Evolutionary conservation across 2,113 vertebrate genomes (phyloP).

Genomic region (Zapus hudsonius): DNA sequence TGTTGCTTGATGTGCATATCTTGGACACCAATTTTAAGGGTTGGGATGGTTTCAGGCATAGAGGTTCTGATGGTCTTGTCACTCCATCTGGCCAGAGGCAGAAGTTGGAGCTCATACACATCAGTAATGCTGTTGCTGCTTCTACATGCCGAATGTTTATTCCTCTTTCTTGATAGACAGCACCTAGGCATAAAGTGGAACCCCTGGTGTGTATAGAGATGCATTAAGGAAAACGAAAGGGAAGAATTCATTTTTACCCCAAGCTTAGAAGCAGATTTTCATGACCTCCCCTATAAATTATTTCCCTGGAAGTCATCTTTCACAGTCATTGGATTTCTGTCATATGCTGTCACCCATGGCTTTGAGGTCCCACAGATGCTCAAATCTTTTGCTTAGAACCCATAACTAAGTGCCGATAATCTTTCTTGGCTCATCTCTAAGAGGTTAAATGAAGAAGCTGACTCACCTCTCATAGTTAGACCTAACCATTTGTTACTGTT

Average conservation of each 20-base stretch:
- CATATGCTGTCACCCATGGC: neutral
- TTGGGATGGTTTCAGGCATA: neutral
- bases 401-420: neutral
- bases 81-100: neutral
- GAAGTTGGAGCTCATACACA: neutral
- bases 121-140: neutral
- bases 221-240: neutral
- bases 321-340: neutral
- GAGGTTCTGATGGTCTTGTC: neutral
- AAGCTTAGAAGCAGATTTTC: conserved; percentile 10
- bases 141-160: neutral
- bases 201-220: neutral
- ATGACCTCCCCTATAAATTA: neutral
- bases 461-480: conserved; percentile 32
- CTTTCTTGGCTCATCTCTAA: conserved; percentile 15
- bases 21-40: neutral
- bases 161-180: neutral
- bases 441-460: conserved; percentile 48
- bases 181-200: neutral
- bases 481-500: conserved; percentile 50
- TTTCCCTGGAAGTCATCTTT: conserved; percentile 24
- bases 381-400: neutral
- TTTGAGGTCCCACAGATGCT: neutral
- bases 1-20: neutral
- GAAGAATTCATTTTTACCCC: neutral